Evolutionary conservation across 2,797 vertebrate genomes (phyloP).

Genomic region (Nannoperca australis): DNA sequence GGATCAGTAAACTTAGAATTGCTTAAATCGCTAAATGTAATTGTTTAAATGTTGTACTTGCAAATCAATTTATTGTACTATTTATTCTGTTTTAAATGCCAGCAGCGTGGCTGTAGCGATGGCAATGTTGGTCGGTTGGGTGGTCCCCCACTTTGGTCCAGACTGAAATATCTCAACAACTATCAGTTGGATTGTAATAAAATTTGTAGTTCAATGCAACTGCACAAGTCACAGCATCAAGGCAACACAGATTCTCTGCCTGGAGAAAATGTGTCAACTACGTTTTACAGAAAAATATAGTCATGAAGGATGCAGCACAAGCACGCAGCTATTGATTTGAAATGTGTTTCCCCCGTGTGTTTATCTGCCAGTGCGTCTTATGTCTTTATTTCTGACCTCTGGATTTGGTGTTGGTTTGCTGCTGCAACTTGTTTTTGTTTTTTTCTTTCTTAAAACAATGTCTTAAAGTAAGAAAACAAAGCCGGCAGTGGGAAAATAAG

Average conservation of each 20-base stretch:
- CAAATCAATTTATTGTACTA: background rate
- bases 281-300: background rate
- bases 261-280: too few species aligned
- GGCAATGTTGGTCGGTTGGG: too few species aligned
- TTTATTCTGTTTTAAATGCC: background rate
- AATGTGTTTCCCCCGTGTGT: slow-evolving; percentile 2
- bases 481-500: slow-evolving; percentile 8
- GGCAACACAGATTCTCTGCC: background rate
- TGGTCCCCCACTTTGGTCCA: background rate
- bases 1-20: background rate
- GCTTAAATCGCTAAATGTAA: background rate
- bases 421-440: background rate
- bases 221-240: background rate
- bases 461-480: slow-evolving; percentile 18
- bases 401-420: slow-evolving; percentile 37
- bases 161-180: background rate
- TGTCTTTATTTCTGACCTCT: slow-evolving; percentile 35
- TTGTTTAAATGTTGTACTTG: background rate
- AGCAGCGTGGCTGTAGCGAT: background rate
- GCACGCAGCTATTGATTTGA: slow-evolving; percentile 22
- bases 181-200: background rate
- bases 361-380: slow-evolving; percentile 11
- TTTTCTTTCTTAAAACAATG: slow-evolving; percentile 10
- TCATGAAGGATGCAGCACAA: background rate
- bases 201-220: background rate